Evolutionary conservation across 2,888 invertebrate species (phyloP), one percentile per base, ranked within the genome.

Genomic region (Prionchulus punctatus): DNA sequence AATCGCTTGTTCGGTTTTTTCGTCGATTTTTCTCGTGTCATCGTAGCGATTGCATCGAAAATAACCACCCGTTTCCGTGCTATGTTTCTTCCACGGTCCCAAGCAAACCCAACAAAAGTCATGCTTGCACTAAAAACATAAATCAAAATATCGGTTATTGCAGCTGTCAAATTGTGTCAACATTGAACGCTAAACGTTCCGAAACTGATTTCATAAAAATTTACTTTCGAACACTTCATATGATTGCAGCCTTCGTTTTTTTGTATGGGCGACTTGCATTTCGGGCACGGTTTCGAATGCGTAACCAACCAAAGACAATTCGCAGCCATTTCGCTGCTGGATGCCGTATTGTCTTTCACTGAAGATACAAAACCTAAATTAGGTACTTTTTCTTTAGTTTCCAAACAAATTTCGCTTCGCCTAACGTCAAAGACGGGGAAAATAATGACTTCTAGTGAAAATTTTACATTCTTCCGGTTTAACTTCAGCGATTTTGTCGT

Each of bases 21-120:
- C 80, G 60, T 81, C 80, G 18, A 80, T 79, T 65, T 79, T 79
- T 63, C 78, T 77, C 12, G 79, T 79, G 2, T 80, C 81, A 66
- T 81, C 81, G 67, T 79, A 81, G 30, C 81, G 70, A 63, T 78
- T 79, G 64, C 79, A 79, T 57, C 81, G 76, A 67, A 82, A 82
- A 67, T 82, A 82, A 1, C 82, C 82, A 1, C 82, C 82, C 1
- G 82, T 82, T 1, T 79, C 79, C 1, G 81, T 80, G 64, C 80
- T 80, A 68, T 82, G 82, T 53, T 79, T 76, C 68, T 82, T 82
- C 82, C 82, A 82, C 26, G 79, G 78, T 66, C 82, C 82, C 66
- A 81, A 75, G 65, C 82, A 82, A 31, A 82, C 80, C 82, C 82
- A 82, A 70, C 82, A 82, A 65, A 82, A 82, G 67, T 82, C 82